A percentile compares a stretch with the other conserved stretches of the same genome.
Evolutionary conservation across 2,888 invertebrate genomes (phyloP).

Genomic region (Mactromeris polynyma): DNA sequence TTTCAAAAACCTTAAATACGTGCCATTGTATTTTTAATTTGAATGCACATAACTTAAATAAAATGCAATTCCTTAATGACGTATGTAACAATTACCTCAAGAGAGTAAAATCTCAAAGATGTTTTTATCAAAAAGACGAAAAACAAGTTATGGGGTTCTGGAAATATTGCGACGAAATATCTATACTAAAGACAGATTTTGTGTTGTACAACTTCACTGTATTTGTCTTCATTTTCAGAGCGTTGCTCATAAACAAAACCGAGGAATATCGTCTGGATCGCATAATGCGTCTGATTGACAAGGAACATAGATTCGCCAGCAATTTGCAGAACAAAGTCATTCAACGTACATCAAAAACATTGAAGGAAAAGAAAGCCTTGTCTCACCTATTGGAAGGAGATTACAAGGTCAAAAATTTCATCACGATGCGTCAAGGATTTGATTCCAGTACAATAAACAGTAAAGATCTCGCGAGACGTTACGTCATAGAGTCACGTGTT

Average conservation of each 20-base stretch:
- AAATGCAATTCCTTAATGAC: no score
- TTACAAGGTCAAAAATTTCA: conserved; percentile 71
- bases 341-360: conserved; percentile 61
- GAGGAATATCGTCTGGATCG: conserved; percentile 63
- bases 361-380: conserved; percentile 71
- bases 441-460: conserved; percentile 64
- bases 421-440: conserved; percentile 73
- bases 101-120: no score
- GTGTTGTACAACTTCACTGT: no score
- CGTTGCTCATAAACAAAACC: conserved; percentile 64
- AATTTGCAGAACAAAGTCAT: conserved; percentile 63
- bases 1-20: no score
- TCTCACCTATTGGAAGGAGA: conserved; percentile 67
- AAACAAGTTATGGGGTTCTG: no score
- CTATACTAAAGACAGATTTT: no score
- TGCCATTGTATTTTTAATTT: no score
- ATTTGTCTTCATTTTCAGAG: conserved; percentile 53
- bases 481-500: conserved; percentile 71
- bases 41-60: no score
- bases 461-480: conserved; percentile 61
- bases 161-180: no score
- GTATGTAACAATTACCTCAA: no score
- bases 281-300: conserved; percentile 66
- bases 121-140: no score
- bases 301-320: conserved; percentile 65